phyloP scores from a whole-genome alignment of 2,113 vertebrate genomes.

The Egretta garzetta region DNA sequence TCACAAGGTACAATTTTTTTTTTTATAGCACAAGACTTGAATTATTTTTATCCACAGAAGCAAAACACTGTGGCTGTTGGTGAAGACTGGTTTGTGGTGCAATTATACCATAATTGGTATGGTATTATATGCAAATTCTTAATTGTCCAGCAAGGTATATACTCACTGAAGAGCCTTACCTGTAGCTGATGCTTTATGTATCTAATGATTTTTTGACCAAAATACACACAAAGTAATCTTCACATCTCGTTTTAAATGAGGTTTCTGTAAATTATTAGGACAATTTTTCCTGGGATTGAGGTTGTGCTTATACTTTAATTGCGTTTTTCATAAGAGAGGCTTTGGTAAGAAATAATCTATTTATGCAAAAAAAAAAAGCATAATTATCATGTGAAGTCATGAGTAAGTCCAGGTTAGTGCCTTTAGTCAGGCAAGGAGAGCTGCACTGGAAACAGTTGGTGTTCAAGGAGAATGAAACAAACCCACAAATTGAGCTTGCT shows the following conservation, averaged over 20 bases:
- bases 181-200: neutral
- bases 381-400: neutral
- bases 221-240: neutral
- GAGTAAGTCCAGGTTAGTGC: neutral
- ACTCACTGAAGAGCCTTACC: neutral
- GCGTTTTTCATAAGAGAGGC: neutral
- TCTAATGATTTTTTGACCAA: neutral
- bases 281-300: neutral
- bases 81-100: neutral
- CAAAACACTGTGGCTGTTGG: neutral
- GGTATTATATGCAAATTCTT: neutral
- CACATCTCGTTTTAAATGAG: neutral
- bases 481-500: neutral
- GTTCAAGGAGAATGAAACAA: neutral
- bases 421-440: neutral
- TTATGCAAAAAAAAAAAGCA: accelerated
- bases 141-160: neutral
- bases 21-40: neutral
- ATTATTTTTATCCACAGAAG: neutral
- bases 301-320: neutral
- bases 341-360: neutral
- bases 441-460: neutral
- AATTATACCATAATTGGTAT: neutral
- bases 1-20: neutral
- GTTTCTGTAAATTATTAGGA: neutral